phyloP scores from a whole-genome alignment of 2,888 invertebrate species.

The Ormyrus pomaceus region DNA sequence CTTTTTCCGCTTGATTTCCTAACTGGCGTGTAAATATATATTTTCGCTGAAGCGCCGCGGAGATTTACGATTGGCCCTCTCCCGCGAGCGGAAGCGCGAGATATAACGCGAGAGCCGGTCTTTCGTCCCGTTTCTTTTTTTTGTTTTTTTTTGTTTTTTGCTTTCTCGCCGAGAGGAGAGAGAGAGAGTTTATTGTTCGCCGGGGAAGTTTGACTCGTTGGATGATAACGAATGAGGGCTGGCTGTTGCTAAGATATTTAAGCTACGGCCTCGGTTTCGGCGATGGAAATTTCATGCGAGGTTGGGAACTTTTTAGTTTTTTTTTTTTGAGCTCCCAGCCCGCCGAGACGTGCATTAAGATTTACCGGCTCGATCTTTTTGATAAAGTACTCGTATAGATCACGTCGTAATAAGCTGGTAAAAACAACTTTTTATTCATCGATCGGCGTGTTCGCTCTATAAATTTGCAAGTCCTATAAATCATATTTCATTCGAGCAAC shows the following conservation, averaged over 20 bases:
- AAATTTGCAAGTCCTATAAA: no score
- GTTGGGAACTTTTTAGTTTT: neutral
- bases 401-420: no score
- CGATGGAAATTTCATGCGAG: slow-evolving; percentile 1
- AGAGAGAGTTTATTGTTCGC: slow-evolving; percentile 41
- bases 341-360: no score
- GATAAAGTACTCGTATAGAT: no score
- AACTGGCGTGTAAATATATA: slow-evolving; percentile 51
- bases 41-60: slow-evolving; percentile 41
- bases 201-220: slow-evolving; percentile 35
- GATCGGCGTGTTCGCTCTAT: no score
- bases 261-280: neutral
- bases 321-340: no score
- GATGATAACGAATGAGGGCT: slow-evolving; percentile 43
- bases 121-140: slow-evolving; percentile 13
- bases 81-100: neutral
- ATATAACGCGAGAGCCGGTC: slow-evolving; percentile 18
- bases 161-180: no score
- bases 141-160: no score
- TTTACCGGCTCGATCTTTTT: no score
- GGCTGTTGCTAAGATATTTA: slow-evolving; percentile 19
- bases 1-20: slow-evolving; percentile 47
- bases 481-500: no score
- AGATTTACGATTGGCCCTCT: slow-evolving; percentile 49
- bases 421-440: no score